These are phyloP conservation scores for Prorops nasuta DNA, from an alignment of 1,140 invertebrate genomes.

Conservation along the genomic window DNA sequence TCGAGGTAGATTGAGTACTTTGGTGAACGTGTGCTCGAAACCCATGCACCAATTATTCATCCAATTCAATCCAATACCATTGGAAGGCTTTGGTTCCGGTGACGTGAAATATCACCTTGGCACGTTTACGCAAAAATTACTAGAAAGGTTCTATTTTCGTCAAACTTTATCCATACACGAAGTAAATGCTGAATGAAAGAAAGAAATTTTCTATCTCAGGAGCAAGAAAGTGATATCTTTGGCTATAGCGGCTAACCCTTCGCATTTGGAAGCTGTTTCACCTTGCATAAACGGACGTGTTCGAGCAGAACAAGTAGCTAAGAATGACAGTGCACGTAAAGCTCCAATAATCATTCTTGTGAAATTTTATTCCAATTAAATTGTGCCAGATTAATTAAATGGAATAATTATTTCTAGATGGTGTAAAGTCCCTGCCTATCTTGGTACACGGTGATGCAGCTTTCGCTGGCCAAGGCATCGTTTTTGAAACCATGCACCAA, in stretches of 20 bases:
- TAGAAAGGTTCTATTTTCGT: slow-evolving; percentile 29
- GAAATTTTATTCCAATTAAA: no score
- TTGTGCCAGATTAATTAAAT: no score
- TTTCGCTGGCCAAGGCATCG: slow-evolving; percentile 84
- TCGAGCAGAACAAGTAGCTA: slow-evolving; percentile 83
- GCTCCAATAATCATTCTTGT: no score
- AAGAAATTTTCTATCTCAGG: no score
- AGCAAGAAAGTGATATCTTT: slow-evolving; percentile 81
- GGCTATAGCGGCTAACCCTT: slow-evolving; percentile 85
- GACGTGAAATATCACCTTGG: slow-evolving; percentile 96
- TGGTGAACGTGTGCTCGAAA: slow-evolving; percentile 88
- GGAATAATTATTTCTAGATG: slow-evolving; percentile 13
- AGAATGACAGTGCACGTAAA: slow-evolving; percentile 73
- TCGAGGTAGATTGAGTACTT: slow-evolving; percentile 84
- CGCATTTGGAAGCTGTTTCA: slow-evolving; percentile 86
- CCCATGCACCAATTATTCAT: slow-evolving; percentile 82
- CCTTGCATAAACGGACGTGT: slow-evolving; percentile 81
- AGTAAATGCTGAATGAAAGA: no score
- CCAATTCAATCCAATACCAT: slow-evolving; percentile 65
- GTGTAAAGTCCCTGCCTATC: slow-evolving; percentile 64
- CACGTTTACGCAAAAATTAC: slow-evolving; percentile 70
- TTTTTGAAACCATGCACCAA: slow-evolving; percentile 86
- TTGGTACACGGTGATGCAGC: slow-evolving; percentile 90
- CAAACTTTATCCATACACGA: background rate
- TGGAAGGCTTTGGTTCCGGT: slow-evolving; percentile 72